Conservation (phyloP, 1,140 invertebrate species). For the Danaus melanippus region DNA sequence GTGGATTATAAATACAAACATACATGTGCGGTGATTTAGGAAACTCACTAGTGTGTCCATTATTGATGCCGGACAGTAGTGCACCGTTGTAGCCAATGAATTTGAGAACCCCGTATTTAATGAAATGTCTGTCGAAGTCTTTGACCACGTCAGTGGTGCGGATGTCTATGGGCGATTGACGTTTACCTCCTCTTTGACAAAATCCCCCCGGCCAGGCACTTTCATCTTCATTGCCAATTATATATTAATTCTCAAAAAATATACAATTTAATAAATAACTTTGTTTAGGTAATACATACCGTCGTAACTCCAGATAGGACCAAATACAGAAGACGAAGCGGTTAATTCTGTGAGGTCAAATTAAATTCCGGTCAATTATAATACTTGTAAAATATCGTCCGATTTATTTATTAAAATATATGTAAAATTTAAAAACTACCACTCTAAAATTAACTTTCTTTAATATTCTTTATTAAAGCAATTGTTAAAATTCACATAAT, state of each 20-base stretch:
- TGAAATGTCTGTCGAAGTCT: conserved; percentile 40
- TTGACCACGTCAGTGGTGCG: conserved; percentile 25
- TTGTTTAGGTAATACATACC: conserved; percentile 12
- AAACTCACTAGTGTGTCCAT: conserved; percentile 47
- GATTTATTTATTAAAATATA: too few species aligned
- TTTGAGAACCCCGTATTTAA: conserved; percentile 40
- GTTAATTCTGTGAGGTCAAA: conserved; percentile 15
- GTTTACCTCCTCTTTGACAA: conserved; percentile 37
- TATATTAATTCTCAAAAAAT: too few species aligned
- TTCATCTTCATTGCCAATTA: conserved; percentile 10
- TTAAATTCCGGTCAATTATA: too few species aligned
- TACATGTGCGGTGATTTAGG: not conserved
- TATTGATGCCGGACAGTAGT: conserved; percentile 40
- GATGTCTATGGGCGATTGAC: conserved; percentile 58
- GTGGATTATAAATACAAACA: not conserved
- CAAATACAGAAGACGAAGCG: conserved; percentile 14
- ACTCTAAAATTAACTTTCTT: too few species aligned
- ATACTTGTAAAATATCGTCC: too few species aligned
- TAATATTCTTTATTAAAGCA: too few species aligned
- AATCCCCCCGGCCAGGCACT: conserved; percentile 35
- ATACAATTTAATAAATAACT: too few species aligned
- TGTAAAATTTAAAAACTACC: too few species aligned
- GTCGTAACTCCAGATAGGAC: conserved; percentile 31
- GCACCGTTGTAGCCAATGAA: conserved; percentile 43
- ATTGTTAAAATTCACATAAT: too few species aligned